Conservation (phyloP, 1,140 invertebrate species). For the Cephus cinctus region DNA sequence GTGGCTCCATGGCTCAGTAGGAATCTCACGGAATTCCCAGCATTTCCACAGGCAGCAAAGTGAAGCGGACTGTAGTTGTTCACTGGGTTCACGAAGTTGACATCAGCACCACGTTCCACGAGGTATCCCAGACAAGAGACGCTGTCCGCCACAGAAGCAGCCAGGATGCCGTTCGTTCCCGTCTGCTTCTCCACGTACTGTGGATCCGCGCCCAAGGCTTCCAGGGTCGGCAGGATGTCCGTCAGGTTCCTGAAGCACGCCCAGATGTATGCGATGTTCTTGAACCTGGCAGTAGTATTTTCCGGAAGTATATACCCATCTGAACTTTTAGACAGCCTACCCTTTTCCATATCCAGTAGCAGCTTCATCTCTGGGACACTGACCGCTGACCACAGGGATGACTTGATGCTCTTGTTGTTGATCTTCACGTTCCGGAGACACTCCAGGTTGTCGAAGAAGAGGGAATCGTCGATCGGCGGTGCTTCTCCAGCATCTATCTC, state of each 20-base stretch:
- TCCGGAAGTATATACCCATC: constrained; percentile 16
- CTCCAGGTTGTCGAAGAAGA: constrained; percentile 50
- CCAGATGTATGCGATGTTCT: constrained; percentile 46
- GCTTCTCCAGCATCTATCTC: constrained; percentile 50
- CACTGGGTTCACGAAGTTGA: constrained; percentile 42
- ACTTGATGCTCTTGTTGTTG: constrained; percentile 49
- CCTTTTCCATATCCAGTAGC: constrained; percentile 49
- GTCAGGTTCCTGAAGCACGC: constrained; percentile 41
- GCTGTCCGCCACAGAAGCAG: constrained; percentile 41
- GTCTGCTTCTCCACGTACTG: constrained; percentile 43
- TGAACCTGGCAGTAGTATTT: constrained; percentile 20
- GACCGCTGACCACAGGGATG: constrained; percentile 48
- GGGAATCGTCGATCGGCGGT: constrained; percentile 45
- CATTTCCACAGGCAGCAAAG: constrained; percentile 60
- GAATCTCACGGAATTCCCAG: constrained; percentile 53
- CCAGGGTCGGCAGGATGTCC: constrained; percentile 38
- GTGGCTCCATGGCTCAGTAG: constrained; percentile 57
- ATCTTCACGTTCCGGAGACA: constrained; percentile 42
- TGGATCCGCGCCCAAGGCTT: constrained; percentile 31
- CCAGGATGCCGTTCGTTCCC: constrained; percentile 42
- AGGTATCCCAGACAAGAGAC: constrained; percentile 43
- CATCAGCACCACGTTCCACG: constrained; percentile 39
- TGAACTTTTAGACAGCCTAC: constrained; percentile 19
- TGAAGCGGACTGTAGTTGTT: constrained; percentile 62
- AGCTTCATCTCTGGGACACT: constrained; percentile 44